These are phyloP conservation scores for Anastrepha obliqua DNA, from an alignment of 1,140 invertebrate genomes.

Conservation along the genomic window DNA sequence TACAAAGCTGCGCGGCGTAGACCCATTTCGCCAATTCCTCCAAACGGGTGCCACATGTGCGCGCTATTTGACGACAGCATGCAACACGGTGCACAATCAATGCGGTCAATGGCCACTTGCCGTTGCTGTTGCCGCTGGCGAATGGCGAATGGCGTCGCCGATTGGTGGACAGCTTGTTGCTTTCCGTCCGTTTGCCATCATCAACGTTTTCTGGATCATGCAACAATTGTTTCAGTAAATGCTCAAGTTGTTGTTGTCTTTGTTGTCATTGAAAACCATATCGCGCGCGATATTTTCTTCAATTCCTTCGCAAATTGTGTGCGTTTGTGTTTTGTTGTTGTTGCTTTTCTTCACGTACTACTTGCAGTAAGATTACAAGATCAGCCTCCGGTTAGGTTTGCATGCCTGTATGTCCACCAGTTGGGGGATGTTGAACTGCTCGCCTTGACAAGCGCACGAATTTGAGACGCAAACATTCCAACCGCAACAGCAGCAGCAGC, in stretches of 20 bases:
- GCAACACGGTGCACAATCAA: not conserved
- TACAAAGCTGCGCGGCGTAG: slow-evolving; percentile 40
- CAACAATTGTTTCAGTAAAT: slow-evolving; percentile 32
- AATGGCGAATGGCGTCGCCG: not conserved
- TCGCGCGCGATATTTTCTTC: slow-evolving; percentile 13
- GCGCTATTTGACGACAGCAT: not conserved
- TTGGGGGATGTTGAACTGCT: slow-evolving; percentile 45
- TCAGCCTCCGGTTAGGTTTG: not conserved
- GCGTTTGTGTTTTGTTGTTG: not conserved
- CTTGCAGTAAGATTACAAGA: not conserved
- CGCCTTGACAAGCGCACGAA: slow-evolving; percentile 54
- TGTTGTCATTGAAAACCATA: slow-evolving; percentile 49
- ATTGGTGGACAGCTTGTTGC: slow-evolving; percentile 1
- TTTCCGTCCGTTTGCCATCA: not conserved
- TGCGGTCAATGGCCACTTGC: not conserved
- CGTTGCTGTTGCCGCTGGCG: not conserved
- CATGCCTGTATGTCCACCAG: not conserved
- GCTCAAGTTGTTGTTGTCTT: not conserved
- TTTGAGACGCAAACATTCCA: slow-evolving; percentile 41
- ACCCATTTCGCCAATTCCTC: not conserved
- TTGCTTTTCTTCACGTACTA: not conserved
- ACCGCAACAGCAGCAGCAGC: slow-evolving; percentile 1
- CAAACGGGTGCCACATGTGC: not conserved
- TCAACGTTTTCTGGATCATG: slow-evolving; percentile 43
- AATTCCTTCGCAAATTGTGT: not conserved